These are phyloP conservation scores for Hemithea aestivaria DNA, from an alignment of 2,888 invertebrate species.

Conservation along the genomic window DNA sequence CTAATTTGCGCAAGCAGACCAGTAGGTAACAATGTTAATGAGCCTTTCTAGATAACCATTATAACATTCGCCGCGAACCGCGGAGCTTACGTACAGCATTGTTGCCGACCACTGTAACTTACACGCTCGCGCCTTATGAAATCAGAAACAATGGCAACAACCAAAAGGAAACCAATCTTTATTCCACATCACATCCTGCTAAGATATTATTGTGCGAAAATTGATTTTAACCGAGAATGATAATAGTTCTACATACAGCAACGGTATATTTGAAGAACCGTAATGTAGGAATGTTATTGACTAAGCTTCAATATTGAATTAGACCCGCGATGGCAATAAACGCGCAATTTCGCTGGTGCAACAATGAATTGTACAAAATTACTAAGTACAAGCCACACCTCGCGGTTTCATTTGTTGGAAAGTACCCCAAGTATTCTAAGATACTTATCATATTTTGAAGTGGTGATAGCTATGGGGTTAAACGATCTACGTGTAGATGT, in stretches of 20 bases:
- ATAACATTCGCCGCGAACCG: constrained; percentile 19
- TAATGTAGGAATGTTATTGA: constrained; percentile 59
- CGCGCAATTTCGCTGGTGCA: constrained; percentile 40
- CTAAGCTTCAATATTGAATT: constrained; percentile 64
- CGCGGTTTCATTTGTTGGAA: no score
- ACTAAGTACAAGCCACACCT: no score
- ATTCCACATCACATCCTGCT: constrained; percentile 58
- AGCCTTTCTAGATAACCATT: constrained; percentile 31
- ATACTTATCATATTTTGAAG: no score
- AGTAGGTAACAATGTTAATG: constrained; percentile 34
- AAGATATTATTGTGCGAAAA: constrained; percentile 58
- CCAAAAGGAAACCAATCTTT: constrained; percentile 62
- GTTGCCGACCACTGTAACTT: constrained; percentile 20
- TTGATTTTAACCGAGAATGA: constrained; percentile 62
- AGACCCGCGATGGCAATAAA: constrained; percentile 42
- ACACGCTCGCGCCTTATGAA: constrained; percentile 50
- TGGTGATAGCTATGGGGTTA: no score
- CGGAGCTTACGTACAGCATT: constrained; percentile 18
- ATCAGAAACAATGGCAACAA: constrained; percentile 58
- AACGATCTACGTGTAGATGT: no score
- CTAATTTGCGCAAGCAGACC: constrained; percentile 25
- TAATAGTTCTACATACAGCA: constrained; percentile 62
- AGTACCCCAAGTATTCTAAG: no score
- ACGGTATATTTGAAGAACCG: constrained; percentile 57
- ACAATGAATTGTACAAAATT: constrained; percentile 33